Conservation (phyloP, 2,888 invertebrate genomes). For the Cheilosia grossa region DNA sequence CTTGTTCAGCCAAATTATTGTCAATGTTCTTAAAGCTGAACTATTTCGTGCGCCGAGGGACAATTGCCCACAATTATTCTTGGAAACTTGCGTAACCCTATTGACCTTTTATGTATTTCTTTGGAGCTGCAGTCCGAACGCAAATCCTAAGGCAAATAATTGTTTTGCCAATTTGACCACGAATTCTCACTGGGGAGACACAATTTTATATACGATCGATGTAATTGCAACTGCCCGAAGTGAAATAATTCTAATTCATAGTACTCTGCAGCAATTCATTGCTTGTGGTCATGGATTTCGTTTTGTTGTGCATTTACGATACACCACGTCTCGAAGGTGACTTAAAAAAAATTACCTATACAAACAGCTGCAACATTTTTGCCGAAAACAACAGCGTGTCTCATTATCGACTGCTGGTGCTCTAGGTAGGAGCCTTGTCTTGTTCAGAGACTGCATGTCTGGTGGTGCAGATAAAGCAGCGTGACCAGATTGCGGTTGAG, state of each 20-base stretch:
- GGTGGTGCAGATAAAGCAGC: slow-evolving; percentile 53
- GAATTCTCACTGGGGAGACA: slow-evolving; percentile 36
- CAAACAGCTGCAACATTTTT: slow-evolving; percentile 61
- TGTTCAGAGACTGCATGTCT: slow-evolving; percentile 62
- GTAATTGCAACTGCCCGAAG: slow-evolving; percentile 56
- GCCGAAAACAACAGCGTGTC: slow-evolving; percentile 47
- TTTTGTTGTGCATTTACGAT: slow-evolving; percentile 35
- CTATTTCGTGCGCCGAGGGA: not conserved
- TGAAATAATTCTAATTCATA: slow-evolving; percentile 57
- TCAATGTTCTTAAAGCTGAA: too few relatives aligned
- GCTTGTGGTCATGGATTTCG: slow-evolving; percentile 49
- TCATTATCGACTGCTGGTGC: slow-evolving; percentile 12
- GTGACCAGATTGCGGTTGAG: slow-evolving; percentile 70
- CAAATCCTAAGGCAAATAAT: slow-evolving; percentile 27
- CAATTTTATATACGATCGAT: slow-evolving; percentile 26
- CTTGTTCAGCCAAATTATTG: too few relatives aligned
- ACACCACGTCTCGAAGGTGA: slow-evolving; percentile 53
- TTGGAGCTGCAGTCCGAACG: not conserved
- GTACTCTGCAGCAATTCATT: slow-evolving; percentile 27
- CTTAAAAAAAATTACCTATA: not conserved
- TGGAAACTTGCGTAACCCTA: slow-evolving; percentile 41
- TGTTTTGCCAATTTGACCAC: slow-evolving; percentile 13
- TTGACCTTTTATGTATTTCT: slow-evolving; percentile 40
- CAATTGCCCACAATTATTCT: not conserved
- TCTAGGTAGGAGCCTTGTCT: not conserved